phyloP scores from a whole-genome alignment of 2,113 vertebrate genomes.

The Paradoxurus hermaphroditus region DNA sequence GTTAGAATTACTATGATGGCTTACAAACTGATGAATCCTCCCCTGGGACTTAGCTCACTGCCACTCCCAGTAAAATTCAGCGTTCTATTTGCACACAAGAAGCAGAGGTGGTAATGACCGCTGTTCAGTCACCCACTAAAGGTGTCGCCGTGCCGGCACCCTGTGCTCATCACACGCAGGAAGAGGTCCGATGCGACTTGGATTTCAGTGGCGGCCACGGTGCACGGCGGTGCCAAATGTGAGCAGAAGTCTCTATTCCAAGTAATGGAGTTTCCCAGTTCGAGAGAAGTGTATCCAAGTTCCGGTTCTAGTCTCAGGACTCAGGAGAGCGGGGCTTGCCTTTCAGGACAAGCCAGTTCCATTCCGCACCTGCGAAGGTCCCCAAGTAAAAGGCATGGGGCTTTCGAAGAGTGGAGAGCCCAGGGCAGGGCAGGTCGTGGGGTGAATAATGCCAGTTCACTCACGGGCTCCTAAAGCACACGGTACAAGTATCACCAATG shows the following conservation, averaged over 20 bases:
- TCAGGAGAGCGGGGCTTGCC: background rate
- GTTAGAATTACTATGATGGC: background rate
- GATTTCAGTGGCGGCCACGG: accelerated
- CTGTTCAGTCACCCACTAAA: background rate
- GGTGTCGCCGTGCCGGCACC: background rate
- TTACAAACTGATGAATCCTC: background rate
- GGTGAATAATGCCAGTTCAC: accelerated
- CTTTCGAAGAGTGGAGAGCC: background rate
- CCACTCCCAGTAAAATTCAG: background rate
- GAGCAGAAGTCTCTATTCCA: background rate
- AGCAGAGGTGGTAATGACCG: accelerated
- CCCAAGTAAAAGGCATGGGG: background rate
- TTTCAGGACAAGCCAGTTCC: background rate
- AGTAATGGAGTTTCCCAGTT: background rate
- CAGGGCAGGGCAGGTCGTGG: background rate
- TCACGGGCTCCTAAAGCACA: accelerated
- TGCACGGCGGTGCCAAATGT: accelerated
- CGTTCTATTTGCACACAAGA: background rate
- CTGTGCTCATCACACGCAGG: accelerated
- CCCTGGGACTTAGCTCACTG: background rate
- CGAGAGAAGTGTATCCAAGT: background rate
- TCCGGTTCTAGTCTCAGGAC: background rate
- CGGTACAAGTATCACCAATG: background rate
- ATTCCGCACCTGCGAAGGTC: background rate
- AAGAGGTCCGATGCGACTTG: background rate